phyloP scores from a whole-genome alignment of 2,113 vertebrate species.

The Morone saxatilis region DNA sequence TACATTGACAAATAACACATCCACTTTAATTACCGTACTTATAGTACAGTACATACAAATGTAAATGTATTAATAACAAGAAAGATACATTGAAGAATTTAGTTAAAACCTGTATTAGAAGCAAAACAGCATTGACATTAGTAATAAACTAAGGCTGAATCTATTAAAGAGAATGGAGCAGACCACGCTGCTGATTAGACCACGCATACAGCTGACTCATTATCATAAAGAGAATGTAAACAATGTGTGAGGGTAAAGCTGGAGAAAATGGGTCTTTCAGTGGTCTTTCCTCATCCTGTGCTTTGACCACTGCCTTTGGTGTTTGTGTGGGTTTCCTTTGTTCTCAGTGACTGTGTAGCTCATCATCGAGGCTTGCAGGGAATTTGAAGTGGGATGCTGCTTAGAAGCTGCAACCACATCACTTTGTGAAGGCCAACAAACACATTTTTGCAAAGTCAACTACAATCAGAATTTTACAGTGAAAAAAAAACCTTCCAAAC shows the following conservation, averaged over 20 bases:
- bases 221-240: constrained; percentile 15
- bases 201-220: background rate
- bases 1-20: too few relatives aligned
- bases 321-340: constrained; percentile 61
- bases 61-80: too few relatives aligned
- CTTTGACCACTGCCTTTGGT: constrained; percentile 28
- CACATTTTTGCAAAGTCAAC: constrained; percentile 53
- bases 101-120: too few relatives aligned
- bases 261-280: background rate
- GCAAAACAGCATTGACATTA: too few relatives aligned
- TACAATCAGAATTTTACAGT: constrained; percentile 17
- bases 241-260: background rate
- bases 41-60: too few relatives aligned
- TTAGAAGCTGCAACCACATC: constrained; percentile 47
- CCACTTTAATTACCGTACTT: too few relatives aligned
- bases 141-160: too few relatives aligned
- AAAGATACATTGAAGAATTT: too few relatives aligned
- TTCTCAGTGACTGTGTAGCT: constrained; percentile 47
- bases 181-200: background rate
- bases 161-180: background rate
- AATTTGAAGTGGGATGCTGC: constrained; percentile 74
- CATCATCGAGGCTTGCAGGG: constrained; percentile 62
- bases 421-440: constrained; percentile 34
- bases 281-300: constrained; percentile 11
- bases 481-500: background rate